These are phyloP conservation scores for Caenorhabditis panamensis DNA, from an alignment of 2,888 invertebrate species.

Conservation along the genomic window DNA sequence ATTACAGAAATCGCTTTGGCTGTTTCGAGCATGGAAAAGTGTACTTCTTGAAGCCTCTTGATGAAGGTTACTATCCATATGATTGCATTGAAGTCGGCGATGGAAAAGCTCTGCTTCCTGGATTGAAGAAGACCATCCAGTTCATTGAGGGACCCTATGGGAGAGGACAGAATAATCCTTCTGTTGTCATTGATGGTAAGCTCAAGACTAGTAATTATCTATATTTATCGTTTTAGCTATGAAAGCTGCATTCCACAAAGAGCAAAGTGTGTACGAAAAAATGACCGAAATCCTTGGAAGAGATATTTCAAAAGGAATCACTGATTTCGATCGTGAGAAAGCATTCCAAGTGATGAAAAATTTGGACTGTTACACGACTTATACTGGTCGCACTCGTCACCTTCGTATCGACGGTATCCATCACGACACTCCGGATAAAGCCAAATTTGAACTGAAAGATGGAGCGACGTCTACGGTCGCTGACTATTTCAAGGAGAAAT, in stretches of 20 bases:
- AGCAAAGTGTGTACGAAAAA: constrained; percentile 46
- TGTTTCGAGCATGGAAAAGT: constrained; percentile 64
- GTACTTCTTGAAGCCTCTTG: constrained; percentile 44
- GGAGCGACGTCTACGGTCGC: constrained; percentile 17
- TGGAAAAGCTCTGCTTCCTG: constrained; percentile 62
- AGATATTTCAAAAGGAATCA: constrained; percentile 63
- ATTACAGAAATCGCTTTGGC: constrained; percentile 30
- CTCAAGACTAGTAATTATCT: constrained; percentile 42
- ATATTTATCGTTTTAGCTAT: constrained; percentile 54
- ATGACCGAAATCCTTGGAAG: constrained; percentile 53
- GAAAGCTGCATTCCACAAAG: constrained; percentile 67
- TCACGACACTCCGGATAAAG: not conserved
- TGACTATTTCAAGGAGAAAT: constrained; percentile 53
- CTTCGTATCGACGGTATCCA: constrained; percentile 38
- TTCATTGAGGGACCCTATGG: constrained; percentile 65
- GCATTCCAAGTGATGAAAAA: constrained; percentile 50
- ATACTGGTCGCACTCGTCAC: constrained; percentile 24
- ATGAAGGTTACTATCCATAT: constrained; percentile 23
- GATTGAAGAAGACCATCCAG: constrained; percentile 58
- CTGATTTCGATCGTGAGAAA: constrained; percentile 37
- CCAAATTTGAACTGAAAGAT: constrained; percentile 9
- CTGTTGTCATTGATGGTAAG: constrained; percentile 63
- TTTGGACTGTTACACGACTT: constrained; percentile 21
- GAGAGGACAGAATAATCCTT: constrained; percentile 54
- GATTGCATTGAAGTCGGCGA: constrained; percentile 61